A percentile compares a stretch with the other conserved stretches of the same genome.
Conservation (phyloP, 2,797 vertebrate genomes). For the Rhinogobio ventralis region DNA sequence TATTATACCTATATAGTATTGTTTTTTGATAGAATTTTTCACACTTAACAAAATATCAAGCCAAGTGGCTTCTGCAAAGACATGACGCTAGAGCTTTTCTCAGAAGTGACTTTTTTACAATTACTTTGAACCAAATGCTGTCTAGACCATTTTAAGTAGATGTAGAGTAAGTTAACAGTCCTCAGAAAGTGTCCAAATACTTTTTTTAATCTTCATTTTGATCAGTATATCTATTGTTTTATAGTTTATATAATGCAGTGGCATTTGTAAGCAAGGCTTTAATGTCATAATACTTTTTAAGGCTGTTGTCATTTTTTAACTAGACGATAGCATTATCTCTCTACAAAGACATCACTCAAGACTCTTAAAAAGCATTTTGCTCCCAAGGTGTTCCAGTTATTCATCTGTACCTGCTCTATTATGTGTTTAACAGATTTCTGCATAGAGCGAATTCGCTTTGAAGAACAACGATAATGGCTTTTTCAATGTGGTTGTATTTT, state of each 20-base stretch:
- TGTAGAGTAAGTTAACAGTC: background rate
- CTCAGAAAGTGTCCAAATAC: background rate
- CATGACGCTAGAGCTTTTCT: background rate
- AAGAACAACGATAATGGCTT: constrained; percentile 24
- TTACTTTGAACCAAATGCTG: background rate
- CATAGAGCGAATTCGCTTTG: background rate
- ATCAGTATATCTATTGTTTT: background rate
- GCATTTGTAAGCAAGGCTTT: constrained; percentile 8
- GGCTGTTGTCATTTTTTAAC: background rate
- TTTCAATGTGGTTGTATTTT: constrained; percentile 1
- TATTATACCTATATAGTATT: background rate
- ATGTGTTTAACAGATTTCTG: constrained; percentile 19
- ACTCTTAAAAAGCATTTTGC: background rate
- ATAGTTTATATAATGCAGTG: background rate
- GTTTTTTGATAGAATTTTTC: background rate
- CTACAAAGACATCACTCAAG: constrained; percentile 20
- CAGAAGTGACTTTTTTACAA: background rate
- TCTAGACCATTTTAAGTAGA: too few species aligned
- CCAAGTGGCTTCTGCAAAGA: background rate
- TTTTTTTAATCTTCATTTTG: background rate
- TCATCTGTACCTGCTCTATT: constrained; percentile 5
- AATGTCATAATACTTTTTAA: background rate
- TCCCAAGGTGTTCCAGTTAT: background rate
- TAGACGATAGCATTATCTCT: background rate
- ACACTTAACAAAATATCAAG: background rate